A percentile compares a stretch with the other conserved stretches of the same genome.
Evolutionary conservation across 2,888 invertebrate genomes (phyloP).

Genomic region (Callinectes sapidus): DNA sequence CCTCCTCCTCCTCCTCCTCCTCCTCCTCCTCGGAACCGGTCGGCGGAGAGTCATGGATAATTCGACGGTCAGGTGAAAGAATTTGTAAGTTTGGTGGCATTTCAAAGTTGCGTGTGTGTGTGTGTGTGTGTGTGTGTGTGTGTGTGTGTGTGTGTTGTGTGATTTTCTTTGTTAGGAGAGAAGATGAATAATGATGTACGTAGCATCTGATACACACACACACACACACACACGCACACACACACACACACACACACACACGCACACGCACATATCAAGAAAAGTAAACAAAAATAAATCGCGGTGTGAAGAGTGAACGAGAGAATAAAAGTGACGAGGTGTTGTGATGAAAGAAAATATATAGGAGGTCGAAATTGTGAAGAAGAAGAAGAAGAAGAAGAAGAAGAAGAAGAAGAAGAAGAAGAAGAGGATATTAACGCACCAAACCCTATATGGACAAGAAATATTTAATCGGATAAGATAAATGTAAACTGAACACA

Average conservation of each 20-base stretch:
- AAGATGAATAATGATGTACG: not conserved
- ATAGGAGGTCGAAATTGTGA: too few species aligned
- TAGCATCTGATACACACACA: not conserved
- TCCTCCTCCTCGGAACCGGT: constrained; percentile 1
- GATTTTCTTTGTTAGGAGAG: constrained; percentile 3
- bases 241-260: not conserved
- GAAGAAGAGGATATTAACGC: too few species aligned
- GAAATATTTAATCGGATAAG: too few species aligned
- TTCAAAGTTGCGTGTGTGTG: not conserved
- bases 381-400: too few species aligned
- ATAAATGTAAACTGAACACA: not conserved
- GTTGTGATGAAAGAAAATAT: too few species aligned
- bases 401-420: too few species aligned
- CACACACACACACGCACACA: not conserved
- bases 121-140: not conserved
- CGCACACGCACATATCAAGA: too few species aligned
- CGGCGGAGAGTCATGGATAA: constrained; percentile 6
- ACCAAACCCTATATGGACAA: too few species aligned
- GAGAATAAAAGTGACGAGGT: too few species aligned
- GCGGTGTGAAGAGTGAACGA: too few species aligned
- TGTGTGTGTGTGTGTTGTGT: constrained; percentile 44
- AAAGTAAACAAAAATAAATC: too few species aligned
- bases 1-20: not conserved
- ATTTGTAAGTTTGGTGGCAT: constrained; percentile 27
- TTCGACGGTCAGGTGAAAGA: constrained; percentile 24